A percentile compares a stretch with the other conserved stretches of the same genome.
Conservation (phyloP, 2,888 invertebrate species). For the Eristalis intricaria region DNA sequence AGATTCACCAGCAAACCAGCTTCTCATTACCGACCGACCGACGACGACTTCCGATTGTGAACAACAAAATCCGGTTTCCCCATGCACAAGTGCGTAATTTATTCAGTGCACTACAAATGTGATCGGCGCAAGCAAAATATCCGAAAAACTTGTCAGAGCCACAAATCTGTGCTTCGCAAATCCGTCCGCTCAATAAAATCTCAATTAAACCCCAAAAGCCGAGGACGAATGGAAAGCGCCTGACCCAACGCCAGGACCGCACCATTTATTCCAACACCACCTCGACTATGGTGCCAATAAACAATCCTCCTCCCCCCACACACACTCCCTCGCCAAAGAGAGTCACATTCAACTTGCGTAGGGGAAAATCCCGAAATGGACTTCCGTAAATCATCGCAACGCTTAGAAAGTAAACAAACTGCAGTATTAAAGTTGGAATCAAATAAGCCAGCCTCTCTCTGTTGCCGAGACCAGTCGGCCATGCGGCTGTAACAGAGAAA, state of each 20-base stretch:
- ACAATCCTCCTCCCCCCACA: background rate
- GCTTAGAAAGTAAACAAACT: constrained; percentile 66
- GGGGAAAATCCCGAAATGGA: constrained; percentile 43
- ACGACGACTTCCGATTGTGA: background rate
- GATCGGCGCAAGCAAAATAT: background rate
- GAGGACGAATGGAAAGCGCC: constrained; percentile 26
- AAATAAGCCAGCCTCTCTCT: constrained; percentile 41
- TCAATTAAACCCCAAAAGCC: constrained; percentile 51
- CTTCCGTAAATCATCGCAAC: constrained; percentile 62
- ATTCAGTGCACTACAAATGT: background rate
- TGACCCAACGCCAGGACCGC: constrained; percentile 12
- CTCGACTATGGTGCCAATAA: background rate
- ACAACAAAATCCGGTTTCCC: background rate
- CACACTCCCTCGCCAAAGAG: background rate
- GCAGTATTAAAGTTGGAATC: constrained; percentile 63
- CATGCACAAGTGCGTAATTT: background rate
- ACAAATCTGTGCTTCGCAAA: constrained; percentile 38
- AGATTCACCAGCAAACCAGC: background rate
- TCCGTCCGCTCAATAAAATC: constrained; percentile 60
- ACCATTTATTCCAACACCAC: constrained; percentile 31
- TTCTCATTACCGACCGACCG: background rate
- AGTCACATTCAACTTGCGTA: constrained; percentile 35
- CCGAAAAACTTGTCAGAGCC: background rate
- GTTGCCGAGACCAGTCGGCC: background rate
- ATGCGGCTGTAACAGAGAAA: constrained; percentile 32